Conservation (phyloP, 1,140 invertebrate species). For the Galleria mellonella region DNA sequence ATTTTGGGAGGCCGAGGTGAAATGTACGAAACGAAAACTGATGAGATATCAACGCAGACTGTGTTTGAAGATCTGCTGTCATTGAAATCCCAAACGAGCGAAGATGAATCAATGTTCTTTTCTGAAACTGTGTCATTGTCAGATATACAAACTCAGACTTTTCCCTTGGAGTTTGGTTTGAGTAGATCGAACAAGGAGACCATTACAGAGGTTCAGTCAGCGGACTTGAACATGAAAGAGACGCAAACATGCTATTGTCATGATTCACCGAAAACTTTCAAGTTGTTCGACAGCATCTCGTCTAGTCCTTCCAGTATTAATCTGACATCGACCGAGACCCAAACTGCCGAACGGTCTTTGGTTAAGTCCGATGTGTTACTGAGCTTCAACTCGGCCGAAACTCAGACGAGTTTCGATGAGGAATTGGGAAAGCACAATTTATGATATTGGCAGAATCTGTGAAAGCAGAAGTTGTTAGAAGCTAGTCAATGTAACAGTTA, state of each 20-base stretch:
- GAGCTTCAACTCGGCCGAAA: constrained; percentile 38
- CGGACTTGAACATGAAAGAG: constrained; percentile 54
- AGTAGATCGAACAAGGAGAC: constrained; percentile 48
- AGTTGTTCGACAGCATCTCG: constrained; percentile 28
- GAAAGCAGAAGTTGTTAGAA: too few species aligned
- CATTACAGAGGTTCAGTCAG: constrained; percentile 40
- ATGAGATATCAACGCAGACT: constrained; percentile 58
- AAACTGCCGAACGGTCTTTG: constrained; percentile 28
- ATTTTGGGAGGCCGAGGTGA: constrained; percentile 10
- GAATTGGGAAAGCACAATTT: constrained; percentile 16
- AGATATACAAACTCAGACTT: constrained; percentile 61
- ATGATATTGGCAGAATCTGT: constrained; percentile 22
- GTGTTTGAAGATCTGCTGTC: constrained; percentile 50
- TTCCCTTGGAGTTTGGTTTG: constrained; percentile 48
- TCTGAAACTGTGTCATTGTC: constrained; percentile 48
- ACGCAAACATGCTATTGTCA: constrained; percentile 56
- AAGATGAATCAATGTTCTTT: constrained; percentile 53
- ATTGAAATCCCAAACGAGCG: constrained; percentile 42
- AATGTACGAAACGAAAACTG: constrained; percentile 28
- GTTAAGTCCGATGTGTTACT: constrained; percentile 29
- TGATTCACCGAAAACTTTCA: constrained; percentile 30
- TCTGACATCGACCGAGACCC: constrained; percentile 49
- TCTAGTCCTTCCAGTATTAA: constrained; percentile 31
- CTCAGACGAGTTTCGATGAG: constrained; percentile 47
- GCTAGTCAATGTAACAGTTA: too few species aligned